Evolutionary conservation across 2,797 vertebrate genomes (phyloP), one percentile per base, ranked within the genome.

Genomic region (Sebastiscus tertius): DNA sequence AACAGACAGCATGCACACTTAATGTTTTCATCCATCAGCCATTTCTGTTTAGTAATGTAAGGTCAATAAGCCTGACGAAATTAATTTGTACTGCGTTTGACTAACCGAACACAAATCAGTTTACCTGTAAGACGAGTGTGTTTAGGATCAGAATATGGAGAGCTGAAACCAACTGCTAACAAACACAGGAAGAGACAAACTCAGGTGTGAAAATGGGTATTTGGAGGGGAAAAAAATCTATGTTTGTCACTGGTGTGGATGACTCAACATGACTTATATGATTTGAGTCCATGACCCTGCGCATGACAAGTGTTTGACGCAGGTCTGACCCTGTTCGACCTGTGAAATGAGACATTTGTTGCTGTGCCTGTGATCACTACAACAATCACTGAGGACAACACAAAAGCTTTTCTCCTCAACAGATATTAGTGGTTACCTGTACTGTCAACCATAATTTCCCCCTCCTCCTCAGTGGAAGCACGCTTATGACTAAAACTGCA

Each of bases 1-100:
- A 80, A 64, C 49, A 84, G 78, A 85, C 62, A 73, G 65, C 27
- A 58, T 18, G 39, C 26, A 66, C 62, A 26, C 58, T 58, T 80
- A 46, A 72, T 74, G 59, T 71, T 70, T 70, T 80, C 62, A 85
- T 56, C 52, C 62, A 85, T 60, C 52, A 27, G n/a, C 55, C 54
- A 77, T 65, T 75, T 75, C 26, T 70, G 11, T 54, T 80, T 49
- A 52, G 27, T 82, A 82, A 77, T 56, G 31, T 33, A 58, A 22
- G 46, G 33, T 77, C 56, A 56, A 67, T 70, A 66, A 81, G 58
- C 49, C 49, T 58, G 42, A 71, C n/a, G 0, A 69, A 69, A 80
- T 77, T 16, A 5, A 68, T 56, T 46, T 24, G 27, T 13, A 36
- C 33, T 12, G 13, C 72, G 64, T 72, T 66, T 73, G 75, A 72